phyloP scores from a whole-genome alignment of 2,797 vertebrate species.

The Macropus fuliginosus region DNA sequence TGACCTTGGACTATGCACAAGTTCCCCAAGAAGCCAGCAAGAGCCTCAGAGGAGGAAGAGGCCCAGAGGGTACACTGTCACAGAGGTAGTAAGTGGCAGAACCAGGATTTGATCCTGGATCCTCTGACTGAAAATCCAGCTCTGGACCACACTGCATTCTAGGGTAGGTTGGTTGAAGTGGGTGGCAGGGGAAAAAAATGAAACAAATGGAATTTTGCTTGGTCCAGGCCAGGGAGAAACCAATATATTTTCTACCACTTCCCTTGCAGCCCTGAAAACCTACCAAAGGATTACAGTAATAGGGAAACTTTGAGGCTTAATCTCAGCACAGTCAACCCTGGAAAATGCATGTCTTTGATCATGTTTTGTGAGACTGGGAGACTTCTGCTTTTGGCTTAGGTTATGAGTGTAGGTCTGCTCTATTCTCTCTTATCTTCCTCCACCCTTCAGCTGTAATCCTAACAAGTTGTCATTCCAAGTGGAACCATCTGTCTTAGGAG shows the following conservation, averaged over 20 bases:
- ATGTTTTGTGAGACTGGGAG: not conserved
- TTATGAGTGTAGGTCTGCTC: not conserved
- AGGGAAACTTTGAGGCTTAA: not conserved
- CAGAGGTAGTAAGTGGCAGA: not conserved
- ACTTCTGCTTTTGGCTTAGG: not conserved
- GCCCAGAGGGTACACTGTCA: not conserved
- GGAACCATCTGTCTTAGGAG: not conserved
- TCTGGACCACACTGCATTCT: accelerated
- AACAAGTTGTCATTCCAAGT: not conserved
- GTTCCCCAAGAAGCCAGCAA: not conserved
- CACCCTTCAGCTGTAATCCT: not conserved
- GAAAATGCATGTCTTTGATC: not conserved
- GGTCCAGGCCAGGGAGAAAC: not conserved
- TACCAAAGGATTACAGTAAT: not conserved
- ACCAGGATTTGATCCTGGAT: not conserved
- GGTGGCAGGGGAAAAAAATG: not conserved
- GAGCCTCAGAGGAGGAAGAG: not conserved
- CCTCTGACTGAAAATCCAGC: not conserved
- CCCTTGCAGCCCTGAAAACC: not conserved
- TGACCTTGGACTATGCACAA: not conserved
- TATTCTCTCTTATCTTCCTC: not conserved
- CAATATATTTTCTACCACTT: not conserved
- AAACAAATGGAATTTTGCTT: not conserved
- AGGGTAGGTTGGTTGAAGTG: not conserved
- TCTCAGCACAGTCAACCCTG: not conserved